Evolutionary conservation across 2,113 vertebrate species (phyloP).

Genomic region (Mungos mungo): DNA sequence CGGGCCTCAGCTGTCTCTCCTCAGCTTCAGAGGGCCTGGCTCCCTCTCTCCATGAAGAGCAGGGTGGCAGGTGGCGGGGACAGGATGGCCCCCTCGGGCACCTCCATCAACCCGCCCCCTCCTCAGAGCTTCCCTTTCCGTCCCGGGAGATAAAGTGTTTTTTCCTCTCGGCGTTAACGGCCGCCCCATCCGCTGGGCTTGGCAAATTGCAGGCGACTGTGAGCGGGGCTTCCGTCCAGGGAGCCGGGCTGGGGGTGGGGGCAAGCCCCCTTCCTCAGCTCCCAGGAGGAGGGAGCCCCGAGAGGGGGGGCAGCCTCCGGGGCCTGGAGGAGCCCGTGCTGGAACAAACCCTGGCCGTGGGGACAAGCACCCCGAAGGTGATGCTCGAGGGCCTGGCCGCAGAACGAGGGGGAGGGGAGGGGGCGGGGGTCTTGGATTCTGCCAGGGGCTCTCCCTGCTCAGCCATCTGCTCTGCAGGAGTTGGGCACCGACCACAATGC

Average conservation of each 20-base stretch:
- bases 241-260: not conserved
- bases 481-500: accelerated
- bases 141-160: conserved; percentile 49
- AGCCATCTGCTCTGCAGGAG: accelerated
- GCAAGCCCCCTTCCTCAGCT: not conserved
- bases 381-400: not conserved
- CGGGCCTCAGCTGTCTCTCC: accelerated
- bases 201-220: not conserved
- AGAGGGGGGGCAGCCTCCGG: not conserved
- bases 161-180: not conserved
- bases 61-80: not conserved
- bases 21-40: not conserved
- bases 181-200: not conserved
- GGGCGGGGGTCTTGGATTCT: accelerated
- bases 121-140: conserved; percentile 81
- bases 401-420: accelerated
- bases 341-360: accelerated
- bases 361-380: not conserved
- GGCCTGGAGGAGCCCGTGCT: not conserved
- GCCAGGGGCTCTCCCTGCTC: not conserved
- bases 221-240: not conserved
- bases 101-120: conserved; percentile 54
- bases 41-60: accelerated
- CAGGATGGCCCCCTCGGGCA: not conserved
- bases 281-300: not conserved